Percentiles rank a stretch among this genome's conserved stretches.
phyloP scores from a whole-genome alignment of 2,113 vertebrate species.

The Phoxinus phoxinus region DNA sequence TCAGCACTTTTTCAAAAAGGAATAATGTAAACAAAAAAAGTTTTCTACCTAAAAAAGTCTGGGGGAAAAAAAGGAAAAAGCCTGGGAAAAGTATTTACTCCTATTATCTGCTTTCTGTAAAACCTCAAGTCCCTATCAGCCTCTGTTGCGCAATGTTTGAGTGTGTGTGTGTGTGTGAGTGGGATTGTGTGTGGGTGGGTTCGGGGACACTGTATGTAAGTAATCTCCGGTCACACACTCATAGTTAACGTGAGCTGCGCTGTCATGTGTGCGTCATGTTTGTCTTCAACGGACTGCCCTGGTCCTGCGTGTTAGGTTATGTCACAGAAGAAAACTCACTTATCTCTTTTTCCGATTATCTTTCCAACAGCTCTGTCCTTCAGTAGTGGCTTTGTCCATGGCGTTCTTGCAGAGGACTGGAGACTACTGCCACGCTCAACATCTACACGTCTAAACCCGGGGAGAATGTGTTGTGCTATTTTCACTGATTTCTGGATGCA shows the following conservation, averaged over 20 bases:
- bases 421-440: constrained; percentile 60
- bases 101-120: background rate
- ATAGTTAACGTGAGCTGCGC: background rate
- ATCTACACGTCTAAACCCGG: constrained; percentile 31
- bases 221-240: constrained; percentile 18
- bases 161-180: constrained; percentile 4
- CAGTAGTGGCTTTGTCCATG: constrained; percentile 49
- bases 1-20: background rate
- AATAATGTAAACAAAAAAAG: background rate
- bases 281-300: constrained; percentile 9
- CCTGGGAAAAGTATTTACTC: background rate
- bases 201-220: constrained; percentile 24
- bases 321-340: constrained; percentile 1
- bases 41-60: too few species aligned
- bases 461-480: background rate
- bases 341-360: constrained; percentile 8
- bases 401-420: constrained; percentile 56
- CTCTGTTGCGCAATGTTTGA: constrained; percentile 28
- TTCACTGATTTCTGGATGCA: constrained; percentile 25
- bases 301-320: background rate
- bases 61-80: background rate
- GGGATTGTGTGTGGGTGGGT: constrained; percentile 35
- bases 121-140: background rate
- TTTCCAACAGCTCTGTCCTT: constrained; percentile 20
- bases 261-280: constrained; percentile 21